Percentiles rank a stretch among this genome's conserved stretches.
These are phyloP conservation scores for Scrobipalpa costella DNA, from an alignment of 2,888 invertebrate genomes.

Conservation along the genomic window DNA sequence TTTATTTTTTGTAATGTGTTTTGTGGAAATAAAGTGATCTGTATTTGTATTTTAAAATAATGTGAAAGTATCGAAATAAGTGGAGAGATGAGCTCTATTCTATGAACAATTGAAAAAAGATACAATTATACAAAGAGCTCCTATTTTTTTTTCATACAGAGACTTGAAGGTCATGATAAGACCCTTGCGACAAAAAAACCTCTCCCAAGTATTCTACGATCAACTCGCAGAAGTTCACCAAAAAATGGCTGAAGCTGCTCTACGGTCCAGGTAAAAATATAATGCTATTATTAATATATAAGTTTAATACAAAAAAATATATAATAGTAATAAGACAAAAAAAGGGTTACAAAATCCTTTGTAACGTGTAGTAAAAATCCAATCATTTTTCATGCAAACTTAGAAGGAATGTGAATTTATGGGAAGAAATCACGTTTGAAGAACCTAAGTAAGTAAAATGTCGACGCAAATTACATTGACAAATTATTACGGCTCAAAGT, in stretches of 20 bases:
- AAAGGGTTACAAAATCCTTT: too few species aligned
- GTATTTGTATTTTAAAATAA: too few species aligned
- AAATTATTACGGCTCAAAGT: background rate
- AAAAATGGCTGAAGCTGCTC: constrained; percentile 80
- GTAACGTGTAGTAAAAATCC: background rate
- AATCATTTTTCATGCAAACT: constrained; percentile 54
- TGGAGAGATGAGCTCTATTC: too few species aligned
- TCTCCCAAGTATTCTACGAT: constrained; percentile 79
- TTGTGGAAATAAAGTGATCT: too few species aligned
- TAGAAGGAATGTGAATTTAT: constrained; percentile 68
- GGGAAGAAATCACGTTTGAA: constrained; percentile 54
- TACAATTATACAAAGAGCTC: background rate
- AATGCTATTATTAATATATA: background rate
- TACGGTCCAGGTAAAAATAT: constrained; percentile 76
- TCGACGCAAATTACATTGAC: too few species aligned
- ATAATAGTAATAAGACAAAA: too few species aligned
- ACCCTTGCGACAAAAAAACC: constrained; percentile 83
- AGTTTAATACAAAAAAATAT: too few species aligned
- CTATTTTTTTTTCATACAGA: constrained; percentile 43
- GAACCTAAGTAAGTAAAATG: constrained; percentile 54
- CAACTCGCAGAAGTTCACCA: constrained; percentile 80
- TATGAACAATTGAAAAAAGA: too few species aligned
- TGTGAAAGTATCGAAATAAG: too few species aligned
- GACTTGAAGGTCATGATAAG: constrained; percentile 72
- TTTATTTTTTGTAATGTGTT: too few species aligned